Conservation (phyloP, 2,888 invertebrate genomes). For the Eristalis pertinax region DNA sequence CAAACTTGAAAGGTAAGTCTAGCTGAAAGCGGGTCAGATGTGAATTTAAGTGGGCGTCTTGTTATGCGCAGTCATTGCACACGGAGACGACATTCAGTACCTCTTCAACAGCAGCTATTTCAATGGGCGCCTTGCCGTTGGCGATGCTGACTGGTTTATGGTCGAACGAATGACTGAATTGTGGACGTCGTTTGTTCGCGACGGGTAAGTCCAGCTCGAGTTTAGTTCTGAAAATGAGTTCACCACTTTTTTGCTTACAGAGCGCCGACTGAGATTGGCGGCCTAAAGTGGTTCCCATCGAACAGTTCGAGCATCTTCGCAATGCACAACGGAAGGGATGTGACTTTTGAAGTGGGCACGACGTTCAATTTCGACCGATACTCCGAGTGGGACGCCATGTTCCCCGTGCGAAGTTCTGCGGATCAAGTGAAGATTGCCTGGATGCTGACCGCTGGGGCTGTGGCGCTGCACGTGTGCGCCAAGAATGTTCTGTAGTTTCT, state of each 20-base stretch:
- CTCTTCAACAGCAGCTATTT: constrained; percentile 73
- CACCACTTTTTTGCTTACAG: constrained; percentile 9
- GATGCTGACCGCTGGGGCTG: constrained; percentile 22
- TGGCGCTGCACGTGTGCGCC: constrained; percentile 8
- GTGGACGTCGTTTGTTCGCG: constrained; percentile 79
- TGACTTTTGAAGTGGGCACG: constrained; percentile 59
- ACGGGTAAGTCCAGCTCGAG: constrained; percentile 74
- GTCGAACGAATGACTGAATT: constrained; percentile 80
- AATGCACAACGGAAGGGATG: constrained; percentile 73
- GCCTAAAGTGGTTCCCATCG: constrained; percentile 74
- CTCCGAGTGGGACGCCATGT: constrained; percentile 75
- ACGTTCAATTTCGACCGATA: constrained; percentile 72
- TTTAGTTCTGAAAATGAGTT: not conserved
- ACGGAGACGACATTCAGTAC: constrained; percentile 78
- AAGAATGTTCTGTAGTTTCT: constrained; percentile 4
- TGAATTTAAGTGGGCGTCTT: not conserved
- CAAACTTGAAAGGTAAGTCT: constrained; percentile 76
- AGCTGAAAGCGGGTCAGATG: not conserved
- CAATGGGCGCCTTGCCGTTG: constrained; percentile 66
- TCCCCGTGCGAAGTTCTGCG: constrained; percentile 21
- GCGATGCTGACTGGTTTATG: constrained; percentile 79
- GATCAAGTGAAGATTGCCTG: constrained; percentile 1
- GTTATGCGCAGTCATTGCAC: constrained; percentile 74
- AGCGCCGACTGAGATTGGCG: constrained; percentile 3
- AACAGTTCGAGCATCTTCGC: constrained; percentile 35